Percentiles rank a stretch among this genome's conserved stretches.
phyloP scores from a whole-genome alignment of 2,797 vertebrate species.

The Danio choprae region DNA sequence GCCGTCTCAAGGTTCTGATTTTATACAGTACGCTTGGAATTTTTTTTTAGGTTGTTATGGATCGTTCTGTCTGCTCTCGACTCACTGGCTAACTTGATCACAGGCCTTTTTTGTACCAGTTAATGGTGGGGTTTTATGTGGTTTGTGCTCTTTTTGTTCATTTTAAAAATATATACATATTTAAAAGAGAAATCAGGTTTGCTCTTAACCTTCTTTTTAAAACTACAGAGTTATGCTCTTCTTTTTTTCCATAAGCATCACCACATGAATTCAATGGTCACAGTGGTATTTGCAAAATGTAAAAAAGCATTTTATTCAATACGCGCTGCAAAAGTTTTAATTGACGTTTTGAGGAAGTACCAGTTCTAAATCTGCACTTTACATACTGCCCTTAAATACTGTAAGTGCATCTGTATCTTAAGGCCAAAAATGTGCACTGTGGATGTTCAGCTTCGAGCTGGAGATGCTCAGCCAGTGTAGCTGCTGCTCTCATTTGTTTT shows the following conservation, averaged over 20 bases:
- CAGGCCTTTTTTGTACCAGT: conserved; percentile 6
- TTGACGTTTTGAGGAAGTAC: background rate
- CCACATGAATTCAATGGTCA: background rate
- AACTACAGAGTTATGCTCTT: background rate
- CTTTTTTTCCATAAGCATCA: background rate
- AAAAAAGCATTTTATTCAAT: background rate
- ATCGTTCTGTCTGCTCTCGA: conserved; percentile 7
- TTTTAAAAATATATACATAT: too few species aligned
- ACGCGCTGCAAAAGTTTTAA: background rate
- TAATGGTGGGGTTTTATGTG: background rate
- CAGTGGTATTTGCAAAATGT: background rate
- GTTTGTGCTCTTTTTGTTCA: conserved; percentile 7
- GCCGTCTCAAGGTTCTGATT: conserved; percentile 25
- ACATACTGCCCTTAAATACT: background rate
- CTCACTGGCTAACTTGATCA: conserved; percentile 5
- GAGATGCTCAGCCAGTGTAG: background rate
- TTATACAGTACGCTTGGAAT: background rate
- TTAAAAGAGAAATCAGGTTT: too few species aligned
- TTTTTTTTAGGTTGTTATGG: conserved; percentile 7
- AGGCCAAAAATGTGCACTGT: background rate
- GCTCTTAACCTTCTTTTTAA: background rate
- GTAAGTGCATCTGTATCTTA: background rate
- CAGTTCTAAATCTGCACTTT: background rate
- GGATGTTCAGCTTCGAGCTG: background rate
- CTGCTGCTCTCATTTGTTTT: background rate